Evolutionary conservation across 1,140 invertebrate species (phyloP).

Genomic region (Phymorhynchus buccinoides): DNA sequence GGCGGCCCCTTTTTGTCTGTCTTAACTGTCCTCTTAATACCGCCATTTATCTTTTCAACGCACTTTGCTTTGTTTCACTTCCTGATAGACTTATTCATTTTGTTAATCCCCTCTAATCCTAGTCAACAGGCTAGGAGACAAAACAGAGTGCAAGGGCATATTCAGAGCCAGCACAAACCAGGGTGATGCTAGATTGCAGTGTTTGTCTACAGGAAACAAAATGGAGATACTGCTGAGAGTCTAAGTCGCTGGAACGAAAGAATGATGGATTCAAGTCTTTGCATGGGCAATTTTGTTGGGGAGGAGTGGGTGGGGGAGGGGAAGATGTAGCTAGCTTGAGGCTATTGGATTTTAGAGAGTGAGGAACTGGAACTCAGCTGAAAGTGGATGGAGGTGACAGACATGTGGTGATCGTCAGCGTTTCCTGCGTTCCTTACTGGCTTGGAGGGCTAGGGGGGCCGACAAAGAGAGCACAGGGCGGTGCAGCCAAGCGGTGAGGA

Average conservation of each 20-base stretch:
- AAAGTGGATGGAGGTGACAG: background rate
- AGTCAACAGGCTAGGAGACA: background rate
- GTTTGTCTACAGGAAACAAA: background rate
- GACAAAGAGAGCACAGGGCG: background rate
- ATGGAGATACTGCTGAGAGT: background rate
- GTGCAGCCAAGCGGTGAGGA: background rate
- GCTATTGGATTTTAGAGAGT: background rate
- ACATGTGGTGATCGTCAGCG: background rate
- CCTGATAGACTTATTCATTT: background rate
- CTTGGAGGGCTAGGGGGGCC: background rate
- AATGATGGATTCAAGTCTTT: no score
- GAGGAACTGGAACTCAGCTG: background rate
- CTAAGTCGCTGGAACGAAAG: background rate
- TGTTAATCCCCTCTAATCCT: background rate
- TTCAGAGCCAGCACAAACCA: no score
- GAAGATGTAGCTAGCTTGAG: background rate
- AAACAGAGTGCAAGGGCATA: background rate
- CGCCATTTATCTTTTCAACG: background rate
- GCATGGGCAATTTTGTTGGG: background rate
- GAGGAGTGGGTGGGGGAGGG: background rate
- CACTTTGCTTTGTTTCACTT: background rate
- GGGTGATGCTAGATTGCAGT: background rate
- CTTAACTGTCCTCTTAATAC: background rate
- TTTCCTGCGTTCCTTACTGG: background rate
- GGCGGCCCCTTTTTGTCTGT: no score